Conservation (phyloP, 2,797 vertebrate genomes). For the Thunnus albacares region DNA sequence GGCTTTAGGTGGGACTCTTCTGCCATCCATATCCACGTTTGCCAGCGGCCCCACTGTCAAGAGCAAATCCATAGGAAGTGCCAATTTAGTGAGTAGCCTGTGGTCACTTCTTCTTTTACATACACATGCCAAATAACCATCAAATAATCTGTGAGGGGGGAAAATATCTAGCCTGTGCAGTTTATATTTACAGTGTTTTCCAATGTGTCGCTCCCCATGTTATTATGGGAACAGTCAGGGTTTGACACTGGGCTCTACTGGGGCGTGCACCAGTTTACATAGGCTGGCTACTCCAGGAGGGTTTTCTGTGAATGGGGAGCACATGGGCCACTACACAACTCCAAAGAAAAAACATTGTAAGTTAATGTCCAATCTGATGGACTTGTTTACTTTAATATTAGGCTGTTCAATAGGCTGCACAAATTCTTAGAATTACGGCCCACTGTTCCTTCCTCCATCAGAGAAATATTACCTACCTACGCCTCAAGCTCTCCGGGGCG, state of each 20-base stretch:
- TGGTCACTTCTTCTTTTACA: slow-evolving; percentile 13
- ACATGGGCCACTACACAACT: slow-evolving; percentile 29
- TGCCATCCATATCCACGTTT: slow-evolving; percentile 96
- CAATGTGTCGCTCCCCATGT: slow-evolving; percentile 40
- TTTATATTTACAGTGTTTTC: slow-evolving; percentile 43
- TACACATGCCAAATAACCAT: slow-evolving; percentile 16
- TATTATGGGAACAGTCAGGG: slow-evolving; percentile 44
- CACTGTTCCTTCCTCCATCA: background rate
- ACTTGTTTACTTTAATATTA: background rate
- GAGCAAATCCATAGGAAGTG: slow-evolving; percentile 89
- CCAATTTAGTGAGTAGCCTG: slow-evolving; percentile 89
- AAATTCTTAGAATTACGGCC: background rate
- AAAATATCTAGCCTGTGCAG: slow-evolving; percentile 3
- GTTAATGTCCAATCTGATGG: background rate
- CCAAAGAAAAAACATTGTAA: slow-evolving; percentile 1
- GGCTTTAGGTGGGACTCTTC: slow-evolving; percentile 94
- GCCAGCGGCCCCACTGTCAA: slow-evolving; percentile 89
- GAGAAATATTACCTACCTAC: background rate
- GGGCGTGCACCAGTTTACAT: slow-evolving; percentile 71
- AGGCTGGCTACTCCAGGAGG: slow-evolving; percentile 13
- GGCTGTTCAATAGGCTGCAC: background rate
- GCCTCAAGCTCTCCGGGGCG: background rate
- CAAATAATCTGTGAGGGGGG: background rate
- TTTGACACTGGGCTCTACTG: slow-evolving; percentile 60
- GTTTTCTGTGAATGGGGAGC: slow-evolving; percentile 17